phyloP scores from a whole-genome alignment of 2,797 vertebrate genomes.

The Triplophysa bombifrons region DNA sequence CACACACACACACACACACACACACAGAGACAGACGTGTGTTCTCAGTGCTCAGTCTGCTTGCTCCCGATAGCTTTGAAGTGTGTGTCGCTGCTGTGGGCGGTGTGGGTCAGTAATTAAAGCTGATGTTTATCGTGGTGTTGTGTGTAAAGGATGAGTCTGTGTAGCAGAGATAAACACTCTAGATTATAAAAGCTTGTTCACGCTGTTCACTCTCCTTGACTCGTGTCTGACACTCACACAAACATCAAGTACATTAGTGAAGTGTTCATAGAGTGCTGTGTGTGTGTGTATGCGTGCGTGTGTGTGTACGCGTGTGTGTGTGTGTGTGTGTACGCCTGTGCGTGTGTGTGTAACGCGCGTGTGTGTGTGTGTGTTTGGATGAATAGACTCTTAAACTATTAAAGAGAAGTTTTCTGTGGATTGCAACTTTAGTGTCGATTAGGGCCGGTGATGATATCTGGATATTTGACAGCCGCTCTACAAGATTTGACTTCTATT shows the following conservation, averaged over 20 bases:
- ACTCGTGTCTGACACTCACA: conserved; percentile 7
- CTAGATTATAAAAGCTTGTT: conserved; percentile 30
- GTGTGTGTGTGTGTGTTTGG: no score
- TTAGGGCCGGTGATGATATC: not conserved
- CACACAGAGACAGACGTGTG: not conserved
- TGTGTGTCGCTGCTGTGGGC: conserved; percentile 2
- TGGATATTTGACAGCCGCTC: not conserved
- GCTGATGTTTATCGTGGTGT: conserved; percentile 34
- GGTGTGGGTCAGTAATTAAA: conserved; percentile 43
- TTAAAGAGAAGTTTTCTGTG: conserved; percentile 4
- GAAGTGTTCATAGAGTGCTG: conserved; percentile 3
- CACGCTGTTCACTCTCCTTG: conserved; percentile 16
- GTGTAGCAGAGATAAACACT: conserved; percentile 36
- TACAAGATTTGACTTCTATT: not conserved
- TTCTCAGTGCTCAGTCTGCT: conserved; percentile 13
- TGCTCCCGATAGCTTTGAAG: conserved; percentile 39
- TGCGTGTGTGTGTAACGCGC: no score
- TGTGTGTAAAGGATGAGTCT: conserved; percentile 37
- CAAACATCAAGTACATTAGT: not conserved
- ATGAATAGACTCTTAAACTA: conserved; percentile 5
- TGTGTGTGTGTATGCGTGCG: not conserved
- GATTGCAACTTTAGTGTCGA: not conserved
- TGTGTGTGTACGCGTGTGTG: not conserved
- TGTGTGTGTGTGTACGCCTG: no score
- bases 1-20: no score